Conservation (phyloP, 2,888 invertebrate species). For the Laothoe populi region DNA sequence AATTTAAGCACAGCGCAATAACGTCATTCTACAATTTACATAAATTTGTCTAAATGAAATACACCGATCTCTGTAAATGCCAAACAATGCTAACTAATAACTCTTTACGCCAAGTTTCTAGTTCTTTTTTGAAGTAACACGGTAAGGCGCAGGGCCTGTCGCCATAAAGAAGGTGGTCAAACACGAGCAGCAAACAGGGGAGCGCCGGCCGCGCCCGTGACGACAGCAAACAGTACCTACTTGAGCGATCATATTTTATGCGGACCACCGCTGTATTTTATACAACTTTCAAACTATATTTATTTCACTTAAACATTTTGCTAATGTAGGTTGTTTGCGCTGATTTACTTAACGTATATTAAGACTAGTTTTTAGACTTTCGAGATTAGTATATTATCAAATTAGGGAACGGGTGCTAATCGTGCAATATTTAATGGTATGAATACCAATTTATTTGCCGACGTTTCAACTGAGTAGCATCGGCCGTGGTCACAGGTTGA, state of each 20-base stretch:
- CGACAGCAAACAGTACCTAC: constrained; percentile 68
- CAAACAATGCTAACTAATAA: not conserved
- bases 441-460: too few relatives aligned
- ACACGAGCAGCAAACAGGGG: constrained; percentile 73
- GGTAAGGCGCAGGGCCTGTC: constrained; percentile 51
- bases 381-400: too few relatives aligned
- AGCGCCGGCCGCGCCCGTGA: constrained; percentile 65
- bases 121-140: constrained; percentile 20
- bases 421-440: too few relatives aligned
- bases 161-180: constrained; percentile 77
- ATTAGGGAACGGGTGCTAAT: too few relatives aligned
- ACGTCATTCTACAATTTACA: too few relatives aligned
- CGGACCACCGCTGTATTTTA: constrained; percentile 51
- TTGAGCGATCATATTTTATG: constrained; percentile 74
- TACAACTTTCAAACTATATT: constrained; percentile 39
- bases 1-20: too few relatives aligned
- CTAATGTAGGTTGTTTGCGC: not conserved
- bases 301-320: constrained; percentile 31
- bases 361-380: too few relatives aligned
- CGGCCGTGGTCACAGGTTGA: too few relatives aligned
- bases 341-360: not conserved
- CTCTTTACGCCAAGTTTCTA: not conserved
- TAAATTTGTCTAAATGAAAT: too few relatives aligned
- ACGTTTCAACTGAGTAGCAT: too few relatives aligned
- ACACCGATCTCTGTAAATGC: too few relatives aligned